A percentile compares a stretch with the other conserved stretches of the same genome.
phyloP scores from a whole-genome alignment of 2,888 invertebrate species.

The Pomacea canaliculata region DNA sequence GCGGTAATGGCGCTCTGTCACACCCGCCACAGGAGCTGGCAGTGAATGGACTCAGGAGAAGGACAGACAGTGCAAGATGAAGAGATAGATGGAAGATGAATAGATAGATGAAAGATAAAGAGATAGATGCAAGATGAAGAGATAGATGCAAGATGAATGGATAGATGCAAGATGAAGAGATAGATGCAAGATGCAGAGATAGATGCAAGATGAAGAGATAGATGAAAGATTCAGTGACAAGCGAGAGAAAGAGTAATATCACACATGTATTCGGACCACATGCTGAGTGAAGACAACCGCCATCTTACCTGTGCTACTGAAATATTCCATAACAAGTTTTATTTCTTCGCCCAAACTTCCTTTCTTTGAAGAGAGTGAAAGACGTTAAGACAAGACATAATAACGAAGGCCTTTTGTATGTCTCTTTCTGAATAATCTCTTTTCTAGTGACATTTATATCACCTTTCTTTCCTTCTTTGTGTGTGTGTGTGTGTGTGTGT shows the following conservation, averaged over 20 bases:
- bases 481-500: not conserved
- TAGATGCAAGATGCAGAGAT: not conserved
- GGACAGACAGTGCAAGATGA: not conserved
- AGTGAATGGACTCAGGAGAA: not conserved
- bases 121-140: not conserved
- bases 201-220: not conserved
- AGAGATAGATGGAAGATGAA: not conserved
- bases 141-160: no score
- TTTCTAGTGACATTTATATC: conserved; percentile 1
- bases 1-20: not conserved
- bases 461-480: not conserved
- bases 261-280: no score
- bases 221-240: not conserved
- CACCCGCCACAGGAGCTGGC: not conserved
- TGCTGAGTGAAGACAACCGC: no score
- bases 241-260: no score
- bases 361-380: no score
- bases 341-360: no score
- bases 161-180: not conserved
- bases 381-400: no score
- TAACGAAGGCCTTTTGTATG: no score
- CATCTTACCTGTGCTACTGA: no score
- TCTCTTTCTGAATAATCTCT: not conserved
- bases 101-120: not conserved
- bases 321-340: no score